phyloP scores from a whole-genome alignment of 2,888 invertebrate species.

The Aleiodes testaceus region DNA sequence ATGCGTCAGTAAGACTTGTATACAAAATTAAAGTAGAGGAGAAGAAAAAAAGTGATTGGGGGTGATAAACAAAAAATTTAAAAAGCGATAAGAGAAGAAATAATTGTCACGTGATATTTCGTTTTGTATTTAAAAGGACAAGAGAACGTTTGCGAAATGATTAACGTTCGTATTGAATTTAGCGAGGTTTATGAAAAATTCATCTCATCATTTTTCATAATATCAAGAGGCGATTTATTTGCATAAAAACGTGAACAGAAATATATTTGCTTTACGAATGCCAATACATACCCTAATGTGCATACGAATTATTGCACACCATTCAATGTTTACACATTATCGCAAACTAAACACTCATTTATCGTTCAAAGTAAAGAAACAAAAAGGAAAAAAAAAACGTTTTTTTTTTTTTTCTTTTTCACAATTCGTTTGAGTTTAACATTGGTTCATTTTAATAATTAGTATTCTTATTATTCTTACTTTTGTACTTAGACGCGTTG shows the following conservation, averaged over 20 bases:
- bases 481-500: conserved; percentile 40
- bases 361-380: conserved; percentile 22
- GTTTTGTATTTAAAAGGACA: conserved; percentile 50
- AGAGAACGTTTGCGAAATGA: conserved; percentile 47
- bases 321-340: conserved; percentile 22
- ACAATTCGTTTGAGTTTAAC: conserved; percentile 16
- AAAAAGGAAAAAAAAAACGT: no score
- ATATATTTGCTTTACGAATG: conserved; percentile 7
- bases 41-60: background rate
- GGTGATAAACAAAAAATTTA: background rate
- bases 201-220: conserved; percentile 20
- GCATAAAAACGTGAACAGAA: conserved; percentile 34
- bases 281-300: conserved; percentile 10
- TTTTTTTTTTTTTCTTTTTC: conserved; percentile 27
- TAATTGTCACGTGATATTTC: conserved; percentile 66
- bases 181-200: background rate
- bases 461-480: conserved; percentile 34
- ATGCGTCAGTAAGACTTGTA: conserved; percentile 66
- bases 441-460: conserved; percentile 25
- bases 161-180: conserved; percentile 49
- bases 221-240: conserved; percentile 54
- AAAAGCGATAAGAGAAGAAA: conserved; percentile 36
- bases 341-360: conserved; percentile 14
- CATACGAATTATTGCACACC: conserved; percentile 10
- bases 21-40: background rate